Evolutionary conservation across 2,797 vertebrate genomes (phyloP).

Genomic region (Macropus fuliginosus): DNA sequence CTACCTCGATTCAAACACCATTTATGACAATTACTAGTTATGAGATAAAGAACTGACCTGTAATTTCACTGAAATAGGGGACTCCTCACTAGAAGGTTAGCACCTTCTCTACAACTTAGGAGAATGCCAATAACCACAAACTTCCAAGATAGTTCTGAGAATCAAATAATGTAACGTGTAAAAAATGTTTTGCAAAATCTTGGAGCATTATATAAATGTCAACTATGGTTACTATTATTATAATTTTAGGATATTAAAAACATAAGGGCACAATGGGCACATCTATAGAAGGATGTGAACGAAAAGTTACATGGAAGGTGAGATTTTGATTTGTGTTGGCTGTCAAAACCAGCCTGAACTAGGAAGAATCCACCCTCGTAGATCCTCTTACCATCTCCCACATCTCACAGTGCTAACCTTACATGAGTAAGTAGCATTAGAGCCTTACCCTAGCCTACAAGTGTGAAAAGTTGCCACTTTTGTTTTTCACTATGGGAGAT

Average conservation of each 20-base stretch:
- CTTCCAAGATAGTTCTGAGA: not conserved
- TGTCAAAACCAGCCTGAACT: not conserved
- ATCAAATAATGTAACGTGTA: not conserved
- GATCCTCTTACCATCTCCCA: accelerated
- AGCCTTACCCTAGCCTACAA: not conserved
- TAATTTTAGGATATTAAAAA: not conserved
- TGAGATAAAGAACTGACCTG: not conserved
- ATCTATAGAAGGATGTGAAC: not conserved
- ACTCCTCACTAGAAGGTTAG: not conserved
- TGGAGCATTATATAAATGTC: not conserved
- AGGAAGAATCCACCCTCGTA: not conserved
- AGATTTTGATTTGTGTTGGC: not conserved
- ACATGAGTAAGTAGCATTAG: not conserved
- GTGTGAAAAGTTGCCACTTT: not conserved
- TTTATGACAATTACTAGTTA: not conserved
- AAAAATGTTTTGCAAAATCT: not conserved
- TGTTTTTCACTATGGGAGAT: slow-evolving; percentile 57
- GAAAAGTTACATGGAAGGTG: not conserved
- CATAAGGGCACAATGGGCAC: not conserved
- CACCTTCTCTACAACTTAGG: not conserved
- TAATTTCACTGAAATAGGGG: not conserved
- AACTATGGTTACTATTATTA: not conserved
- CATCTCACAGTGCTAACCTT: not conserved
- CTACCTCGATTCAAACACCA: not conserved
- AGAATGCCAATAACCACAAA: not conserved